Conservation (phyloP, 2,113 vertebrate genomes). For the Struthidea cinerea region DNA sequence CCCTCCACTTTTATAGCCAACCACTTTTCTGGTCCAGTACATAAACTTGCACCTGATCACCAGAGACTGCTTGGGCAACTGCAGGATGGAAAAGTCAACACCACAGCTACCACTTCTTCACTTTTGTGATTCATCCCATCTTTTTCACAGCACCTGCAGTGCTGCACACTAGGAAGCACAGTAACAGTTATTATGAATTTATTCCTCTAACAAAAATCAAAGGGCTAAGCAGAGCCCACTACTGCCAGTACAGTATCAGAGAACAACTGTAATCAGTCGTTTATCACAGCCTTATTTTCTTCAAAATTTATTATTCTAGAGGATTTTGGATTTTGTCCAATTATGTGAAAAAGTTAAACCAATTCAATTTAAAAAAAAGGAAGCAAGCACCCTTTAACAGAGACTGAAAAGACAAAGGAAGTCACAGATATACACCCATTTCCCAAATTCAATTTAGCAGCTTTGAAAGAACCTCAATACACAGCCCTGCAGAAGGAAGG, state of each 20-base stretch:
- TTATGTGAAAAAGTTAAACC: neutral
- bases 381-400: neutral
- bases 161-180: neutral
- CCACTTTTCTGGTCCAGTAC: neutral
- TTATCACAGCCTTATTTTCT: neutral
- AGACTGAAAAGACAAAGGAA: neutral
- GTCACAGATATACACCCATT: neutral
- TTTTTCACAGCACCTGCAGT: neutral
- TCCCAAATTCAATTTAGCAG: constrained; percentile 5
- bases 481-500: neutral
- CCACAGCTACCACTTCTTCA: neutral
- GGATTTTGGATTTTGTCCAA: neutral
- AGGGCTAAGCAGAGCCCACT: neutral
- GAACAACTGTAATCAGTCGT: neutral
- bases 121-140: neutral
- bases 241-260: neutral
- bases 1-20: neutral
- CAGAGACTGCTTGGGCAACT: neutral
- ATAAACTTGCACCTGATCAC: neutral
- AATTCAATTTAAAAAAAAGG: neutral
- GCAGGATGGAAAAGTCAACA: neutral
- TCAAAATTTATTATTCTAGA: neutral
- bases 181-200: neutral
- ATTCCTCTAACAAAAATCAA: neutral
- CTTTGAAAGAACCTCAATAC: neutral